Evolutionary conservation across 1,140 invertebrate genomes (phyloP).

Genomic region (Nephotettix cincticeps): DNA sequence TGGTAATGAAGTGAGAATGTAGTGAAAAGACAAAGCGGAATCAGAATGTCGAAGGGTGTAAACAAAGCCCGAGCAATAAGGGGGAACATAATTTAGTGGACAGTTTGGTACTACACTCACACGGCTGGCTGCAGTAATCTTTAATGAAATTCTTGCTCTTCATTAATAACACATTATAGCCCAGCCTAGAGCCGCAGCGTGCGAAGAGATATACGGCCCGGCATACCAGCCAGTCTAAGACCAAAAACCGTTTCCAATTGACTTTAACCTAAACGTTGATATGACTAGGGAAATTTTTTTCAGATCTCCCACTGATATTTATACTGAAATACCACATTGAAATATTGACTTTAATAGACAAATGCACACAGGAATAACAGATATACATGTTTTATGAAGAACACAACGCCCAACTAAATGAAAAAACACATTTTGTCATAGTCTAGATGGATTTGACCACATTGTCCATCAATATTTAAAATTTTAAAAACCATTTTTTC

Average conservation of each 20-base stretch:
- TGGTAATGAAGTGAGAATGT: not conserved
- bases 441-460: too few species aligned
- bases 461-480: too few species aligned
- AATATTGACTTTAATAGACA: too few species aligned
- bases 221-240: conserved; percentile 7
- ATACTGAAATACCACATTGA: too few species aligned
- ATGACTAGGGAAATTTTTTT: too few species aligned
- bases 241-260: not conserved
- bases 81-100: conserved; percentile 59
- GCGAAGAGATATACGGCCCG: conserved; percentile 6
- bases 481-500: too few species aligned
- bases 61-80: conserved; percentile 1
- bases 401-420: too few species aligned
- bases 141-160: conserved; percentile 68
- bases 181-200: conserved; percentile 27
- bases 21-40: not conserved
- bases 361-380: too few species aligned
- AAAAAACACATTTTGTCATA: too few species aligned
- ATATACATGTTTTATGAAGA: too few species aligned
- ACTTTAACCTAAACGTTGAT: too few species aligned
- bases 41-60: conserved; percentile 8
- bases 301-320: too few species aligned
- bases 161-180: conserved; percentile 65
- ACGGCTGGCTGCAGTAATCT: conserved; percentile 49
- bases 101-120: conserved; percentile 60